Percentiles rank a stretch among this genome's conserved stretches.
phyloP scores from a whole-genome alignment of 1,140 invertebrate genomes.

The Drosophila eugracilis region DNA sequence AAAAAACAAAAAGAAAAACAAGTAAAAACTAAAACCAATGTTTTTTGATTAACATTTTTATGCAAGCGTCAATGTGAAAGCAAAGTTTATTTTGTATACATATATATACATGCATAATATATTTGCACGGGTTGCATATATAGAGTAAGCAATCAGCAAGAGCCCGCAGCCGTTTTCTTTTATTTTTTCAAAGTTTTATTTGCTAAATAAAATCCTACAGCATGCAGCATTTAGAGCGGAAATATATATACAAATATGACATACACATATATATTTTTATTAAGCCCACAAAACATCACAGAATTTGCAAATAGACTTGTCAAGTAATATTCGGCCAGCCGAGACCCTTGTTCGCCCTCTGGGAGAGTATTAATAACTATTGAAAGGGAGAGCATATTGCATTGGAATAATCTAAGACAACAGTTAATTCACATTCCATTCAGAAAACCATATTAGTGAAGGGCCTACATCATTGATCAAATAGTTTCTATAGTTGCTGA shows the following conservation, averaged over 20 bases:
- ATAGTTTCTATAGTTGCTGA: slow-evolving; percentile 20
- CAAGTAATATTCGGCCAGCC: slow-evolving; percentile 13
- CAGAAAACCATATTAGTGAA: neutral
- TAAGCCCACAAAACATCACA: slow-evolving; percentile 12
- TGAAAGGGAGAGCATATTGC: neutral
- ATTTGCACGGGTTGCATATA: slow-evolving; percentile 61
- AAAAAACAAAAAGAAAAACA: slow-evolving; percentile 1
- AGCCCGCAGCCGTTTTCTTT: slow-evolving; percentile 26
- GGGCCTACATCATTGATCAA: slow-evolving; percentile 2
- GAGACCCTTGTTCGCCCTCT: slow-evolving; percentile 22
- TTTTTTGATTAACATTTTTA: slow-evolving; percentile 77
- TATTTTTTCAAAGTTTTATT: slow-evolving; percentile 23
- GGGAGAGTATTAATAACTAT: slow-evolving; percentile 1
- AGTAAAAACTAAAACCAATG: slow-evolving; percentile 50
- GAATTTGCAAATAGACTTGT: slow-evolving; percentile 7
- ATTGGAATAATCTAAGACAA: neutral
- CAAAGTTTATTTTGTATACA: slow-evolving; percentile 78
- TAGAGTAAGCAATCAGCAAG: slow-evolving; percentile 27
- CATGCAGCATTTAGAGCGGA: slow-evolving; percentile 14
- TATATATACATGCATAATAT: slow-evolving; percentile 64
- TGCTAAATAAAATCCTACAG: slow-evolving; percentile 27
- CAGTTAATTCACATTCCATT: slow-evolving; percentile 27
- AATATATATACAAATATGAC: slow-evolving; percentile 21
- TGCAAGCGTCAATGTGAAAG: slow-evolving; percentile 77
- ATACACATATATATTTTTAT: slow-evolving; percentile 37